These are phyloP conservation scores for Hymenochirus boettgeri DNA, from an alignment of 2,113 vertebrate species.

Conservation along the genomic window DNA sequence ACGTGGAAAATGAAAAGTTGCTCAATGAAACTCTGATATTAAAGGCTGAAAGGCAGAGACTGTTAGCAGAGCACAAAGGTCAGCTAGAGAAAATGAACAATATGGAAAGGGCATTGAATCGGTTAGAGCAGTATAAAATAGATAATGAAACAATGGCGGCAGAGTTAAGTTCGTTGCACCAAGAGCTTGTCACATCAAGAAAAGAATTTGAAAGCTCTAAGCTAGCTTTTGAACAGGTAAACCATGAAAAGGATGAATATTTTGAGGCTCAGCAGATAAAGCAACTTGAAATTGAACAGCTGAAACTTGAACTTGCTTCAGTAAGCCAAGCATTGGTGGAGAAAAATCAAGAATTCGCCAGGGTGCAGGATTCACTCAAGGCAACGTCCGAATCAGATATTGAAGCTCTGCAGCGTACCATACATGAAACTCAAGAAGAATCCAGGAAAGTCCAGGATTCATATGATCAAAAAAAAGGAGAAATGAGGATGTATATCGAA, in stretches of 20 bases:
- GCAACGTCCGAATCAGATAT: constrained; percentile 49
- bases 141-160: constrained; percentile 43
- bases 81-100: constrained; percentile 46
- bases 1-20: constrained; percentile 46
- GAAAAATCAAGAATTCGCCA: constrained; percentile 55
- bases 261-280: constrained; percentile 44
- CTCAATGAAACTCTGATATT: constrained; percentile 45
- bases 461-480: constrained; percentile 55
- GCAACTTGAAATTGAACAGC: constrained; percentile 49
- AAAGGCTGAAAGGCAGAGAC: constrained; percentile 54
- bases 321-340: constrained; percentile 46
- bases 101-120: constrained; percentile 35
- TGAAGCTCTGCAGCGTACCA: constrained; percentile 6
- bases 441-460: constrained; percentile 46
- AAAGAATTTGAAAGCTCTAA: constrained; percentile 44
- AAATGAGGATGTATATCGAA: constrained; percentile 55
- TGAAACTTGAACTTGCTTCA: constrained; percentile 52
- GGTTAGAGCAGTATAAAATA: constrained; percentile 44
- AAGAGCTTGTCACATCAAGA: constrained; percentile 44
- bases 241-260: constrained; percentile 47
- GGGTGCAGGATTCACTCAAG: constrained; percentile 34
- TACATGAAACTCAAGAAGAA: constrained; percentile 45
- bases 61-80: constrained; percentile 40
- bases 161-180: constrained; percentile 42
- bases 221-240: constrained; percentile 35